Evolutionary conservation across 2,888 invertebrate genomes (phyloP).

Genomic region (Ormia ochracea): DNA sequence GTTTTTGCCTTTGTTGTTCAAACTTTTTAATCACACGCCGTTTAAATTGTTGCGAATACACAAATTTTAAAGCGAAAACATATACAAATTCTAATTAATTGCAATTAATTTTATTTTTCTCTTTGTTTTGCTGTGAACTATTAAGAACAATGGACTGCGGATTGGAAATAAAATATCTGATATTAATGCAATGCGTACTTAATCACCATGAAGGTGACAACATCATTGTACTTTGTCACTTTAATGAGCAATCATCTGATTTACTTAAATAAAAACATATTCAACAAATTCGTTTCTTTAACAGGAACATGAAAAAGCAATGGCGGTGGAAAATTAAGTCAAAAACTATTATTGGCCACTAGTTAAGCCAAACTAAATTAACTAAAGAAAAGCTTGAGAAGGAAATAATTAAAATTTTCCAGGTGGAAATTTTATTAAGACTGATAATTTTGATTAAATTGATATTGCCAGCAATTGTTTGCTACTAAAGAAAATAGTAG

Average conservation of each 20-base stretch:
- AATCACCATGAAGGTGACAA: slow-evolving; percentile 59
- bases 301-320: too few relatives aligned
- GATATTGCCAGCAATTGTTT: too few relatives aligned
- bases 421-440: too few relatives aligned
- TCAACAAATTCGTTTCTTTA: too few relatives aligned
- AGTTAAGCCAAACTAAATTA: too few relatives aligned
- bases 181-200: background rate
- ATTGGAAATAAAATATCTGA: background rate
- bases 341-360: too few relatives aligned
- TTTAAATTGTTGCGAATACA: slow-evolving; percentile 20
- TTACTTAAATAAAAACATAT: background rate
- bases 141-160: background rate
- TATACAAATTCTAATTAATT: slow-evolving; percentile 3
- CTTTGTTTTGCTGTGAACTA: background rate
- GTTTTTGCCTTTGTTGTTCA: slow-evolving; percentile 29
- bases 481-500: too few relatives aligned
- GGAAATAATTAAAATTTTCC: too few relatives aligned
- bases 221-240: slow-evolving; percentile 54
- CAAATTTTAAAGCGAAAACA: too few relatives aligned
- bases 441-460: too few relatives aligned
- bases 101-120: background rate
- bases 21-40: slow-evolving; percentile 37
- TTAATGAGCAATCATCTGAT: slow-evolving; percentile 40
- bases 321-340: too few relatives aligned
- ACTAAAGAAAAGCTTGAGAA: too few relatives aligned